These are phyloP conservation scores for Pampus argenteus DNA, from an alignment of 2,797 vertebrate species.

Conservation along the genomic window DNA sequence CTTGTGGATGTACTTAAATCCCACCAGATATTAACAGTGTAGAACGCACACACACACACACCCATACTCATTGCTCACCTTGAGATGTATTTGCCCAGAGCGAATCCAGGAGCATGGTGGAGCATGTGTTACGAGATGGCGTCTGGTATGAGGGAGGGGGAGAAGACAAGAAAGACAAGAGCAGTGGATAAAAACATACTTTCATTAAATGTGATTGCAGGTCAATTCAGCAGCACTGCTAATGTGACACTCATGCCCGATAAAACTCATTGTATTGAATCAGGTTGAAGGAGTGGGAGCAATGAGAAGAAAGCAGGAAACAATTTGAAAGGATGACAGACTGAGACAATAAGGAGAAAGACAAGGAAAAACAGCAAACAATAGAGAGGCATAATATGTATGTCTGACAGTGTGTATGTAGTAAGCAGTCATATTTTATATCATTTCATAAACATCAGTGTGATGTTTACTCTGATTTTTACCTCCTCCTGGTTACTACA, in stretches of 20 bases:
- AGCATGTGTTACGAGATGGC: slow-evolving; percentile 73
- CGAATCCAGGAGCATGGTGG: slow-evolving; percentile 69
- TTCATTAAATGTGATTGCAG: slow-evolving; percentile 47
- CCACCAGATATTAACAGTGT: slow-evolving; percentile 50
- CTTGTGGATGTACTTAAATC: slow-evolving; percentile 58
- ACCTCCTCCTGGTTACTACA: slow-evolving; percentile 47
- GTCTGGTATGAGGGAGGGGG: slow-evolving; percentile 34
- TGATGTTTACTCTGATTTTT: slow-evolving; percentile 14
- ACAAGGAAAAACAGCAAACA: slow-evolving; percentile 14
- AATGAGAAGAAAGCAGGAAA: slow-evolving; percentile 17
- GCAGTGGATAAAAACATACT: slow-evolving; percentile 44
- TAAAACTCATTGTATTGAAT: slow-evolving; percentile 45
- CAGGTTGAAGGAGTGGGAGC: slow-evolving; percentile 22
- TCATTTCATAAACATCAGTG: slow-evolving; percentile 3
- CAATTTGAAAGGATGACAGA: slow-evolving; percentile 32
- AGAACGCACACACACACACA: slow-evolving; percentile 31
- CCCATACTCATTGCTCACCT: slow-evolving; percentile 54
- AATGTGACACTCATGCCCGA: slow-evolving; percentile 57
- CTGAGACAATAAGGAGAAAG: slow-evolving; percentile 11
- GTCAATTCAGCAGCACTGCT: slow-evolving; percentile 32
- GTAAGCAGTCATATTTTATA: slow-evolving; percentile 10
- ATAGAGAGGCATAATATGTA: slow-evolving; percentile 7
- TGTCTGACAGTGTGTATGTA: slow-evolving; percentile 11
- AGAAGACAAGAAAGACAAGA: slow-evolving; percentile 11
- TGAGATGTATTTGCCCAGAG: slow-evolving; percentile 78